Evolutionary conservation across 2,888 invertebrate species (phyloP).

Genomic region (Allacma fusca): DNA sequence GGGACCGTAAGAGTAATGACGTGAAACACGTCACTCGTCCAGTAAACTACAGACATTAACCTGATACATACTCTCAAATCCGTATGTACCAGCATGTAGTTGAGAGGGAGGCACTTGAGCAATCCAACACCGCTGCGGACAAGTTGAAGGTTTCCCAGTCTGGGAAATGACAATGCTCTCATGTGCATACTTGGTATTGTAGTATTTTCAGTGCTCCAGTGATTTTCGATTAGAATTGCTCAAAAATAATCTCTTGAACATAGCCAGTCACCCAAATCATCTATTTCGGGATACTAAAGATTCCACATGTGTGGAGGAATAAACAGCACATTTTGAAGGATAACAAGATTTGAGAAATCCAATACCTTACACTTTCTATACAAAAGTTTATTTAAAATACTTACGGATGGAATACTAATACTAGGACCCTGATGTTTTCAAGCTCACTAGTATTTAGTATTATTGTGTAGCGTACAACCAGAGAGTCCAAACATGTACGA

Average conservation of each 20-base stretch:
- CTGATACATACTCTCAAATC: too few relatives aligned
- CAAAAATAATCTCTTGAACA: conserved; percentile 7
- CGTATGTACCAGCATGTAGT: neutral
- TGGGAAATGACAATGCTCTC: neutral
- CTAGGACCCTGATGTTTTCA: too few relatives aligned
- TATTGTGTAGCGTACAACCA: too few relatives aligned
- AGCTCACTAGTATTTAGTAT: too few relatives aligned
- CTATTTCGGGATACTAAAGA: neutral
- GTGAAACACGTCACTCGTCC: conserved; percentile 9
- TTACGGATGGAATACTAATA: too few relatives aligned
- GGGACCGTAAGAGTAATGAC: conserved; percentile 31
- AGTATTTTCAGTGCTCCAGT: conserved; percentile 2
- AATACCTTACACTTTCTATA: neutral
- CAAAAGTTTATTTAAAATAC: neutral
- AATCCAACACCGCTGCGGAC: neutral
- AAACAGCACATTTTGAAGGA: neutral
- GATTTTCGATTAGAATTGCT: conserved; percentile 16
- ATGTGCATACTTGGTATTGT: neutral
- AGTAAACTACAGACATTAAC: neutral
- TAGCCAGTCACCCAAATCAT: conserved; percentile 3
- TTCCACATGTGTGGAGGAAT: neutral
- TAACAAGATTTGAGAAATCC: neutral
- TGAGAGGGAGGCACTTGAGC: neutral
- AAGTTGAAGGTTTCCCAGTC: neutral
- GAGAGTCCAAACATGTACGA: neutral